Base-by-base conservation (phyloP, 2,797 vertebrate species). In the Crocidura indochinensis region DNA sequence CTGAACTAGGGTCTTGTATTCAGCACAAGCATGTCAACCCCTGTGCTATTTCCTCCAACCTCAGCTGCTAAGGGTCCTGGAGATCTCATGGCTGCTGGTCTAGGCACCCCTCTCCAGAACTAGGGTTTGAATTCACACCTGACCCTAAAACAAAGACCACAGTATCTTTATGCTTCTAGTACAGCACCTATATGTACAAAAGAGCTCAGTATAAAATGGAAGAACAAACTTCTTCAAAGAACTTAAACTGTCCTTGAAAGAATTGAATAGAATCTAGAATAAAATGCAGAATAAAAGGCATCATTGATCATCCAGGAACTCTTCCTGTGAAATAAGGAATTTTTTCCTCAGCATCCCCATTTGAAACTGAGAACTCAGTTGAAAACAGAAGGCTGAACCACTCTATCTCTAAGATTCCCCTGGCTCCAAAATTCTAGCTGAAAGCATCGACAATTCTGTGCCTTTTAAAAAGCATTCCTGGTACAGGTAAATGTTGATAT, bases 361-460 rank as follows among this genome's bases (percentile, higher is more conserved):
- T 4, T 67, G 65, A 56, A 29, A 65, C 51, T 53, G 26, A 82
- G 27, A 85, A 17, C 10, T 31, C 51, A 62, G 26, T 15, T 65
- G 29, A 53, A 93, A 91, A 95, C 22, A 60, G 46, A 24, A 69
- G 24, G 11, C 47, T 89, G 64, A 86, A 56, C 47, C 27, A 74
- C 24, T 65, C 17, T 53, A 64, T 26, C 60, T 64, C 24, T 64
- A 26, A 10, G 24, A 12, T 7, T 12, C 64, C 27, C 24, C 47
- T 17, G 73, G 8, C 60, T 91, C 71, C 75, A 60, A 72, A 38
- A 53, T 82, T 84, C 76, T 72, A n/a, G 69, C 67, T 82, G 24
- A 1, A 87, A 89, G n/a, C 78, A 19, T 53, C 90, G 79, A 56
- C 19, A 56, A 64, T 69, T 65, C 74, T 89, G 27, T 29, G 15